Evolutionary conservation across 2,113 vertebrate genomes (phyloP), one percentile per base, ranked within the genome.

Genomic region (Dipodomys ordii): DNA sequence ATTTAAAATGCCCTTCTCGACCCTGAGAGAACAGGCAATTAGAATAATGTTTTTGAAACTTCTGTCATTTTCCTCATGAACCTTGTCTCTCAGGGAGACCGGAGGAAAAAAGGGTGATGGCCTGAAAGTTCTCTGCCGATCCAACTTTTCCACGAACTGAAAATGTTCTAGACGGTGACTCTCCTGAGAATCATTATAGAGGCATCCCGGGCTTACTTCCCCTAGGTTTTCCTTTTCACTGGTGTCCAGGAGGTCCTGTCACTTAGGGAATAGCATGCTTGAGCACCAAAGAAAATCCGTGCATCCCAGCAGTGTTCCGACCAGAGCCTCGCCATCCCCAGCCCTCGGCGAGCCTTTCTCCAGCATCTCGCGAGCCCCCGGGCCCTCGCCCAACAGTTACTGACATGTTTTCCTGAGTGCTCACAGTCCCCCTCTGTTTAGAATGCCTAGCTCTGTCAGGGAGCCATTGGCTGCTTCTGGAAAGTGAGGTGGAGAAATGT

Each of bases 71-170:
- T 76, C 71, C 49, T 23, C 9, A 3, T 4, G 72, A 23, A 28
- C 35, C 30, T 23, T 25, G 32, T 9, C 69, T 83, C 60, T 67
- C 35, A 20, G 12, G 20, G 57, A 3, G n/a, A 57, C 67, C 77
- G 10, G 18, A 64, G 16, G 69, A 35, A 35, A 49, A 62, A 53
- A 7, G 30, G 6, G 0, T 30, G 9, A 6, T 49, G 83, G 53
- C 2, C 32, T 22, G 80, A 78, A 28, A 57, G 3, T 67, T 53
- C 81, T 28, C 30, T 60, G 57, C 46, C 30, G 79, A 30, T 15
- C 19, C 20, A 7, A 19, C 91, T 91, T 86, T 94, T 13, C 77
- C 77, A 87, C 81, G 87, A 91, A 60, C 57, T 62, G 65, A 74
- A 57, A 28, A 39, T 25, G 49, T 65, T 84, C 84, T 60, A 9